These are phyloP conservation scores for Dicyrtoma fusca DNA, from an alignment of 2,888 invertebrate genomes.

Conservation along the genomic window DNA sequence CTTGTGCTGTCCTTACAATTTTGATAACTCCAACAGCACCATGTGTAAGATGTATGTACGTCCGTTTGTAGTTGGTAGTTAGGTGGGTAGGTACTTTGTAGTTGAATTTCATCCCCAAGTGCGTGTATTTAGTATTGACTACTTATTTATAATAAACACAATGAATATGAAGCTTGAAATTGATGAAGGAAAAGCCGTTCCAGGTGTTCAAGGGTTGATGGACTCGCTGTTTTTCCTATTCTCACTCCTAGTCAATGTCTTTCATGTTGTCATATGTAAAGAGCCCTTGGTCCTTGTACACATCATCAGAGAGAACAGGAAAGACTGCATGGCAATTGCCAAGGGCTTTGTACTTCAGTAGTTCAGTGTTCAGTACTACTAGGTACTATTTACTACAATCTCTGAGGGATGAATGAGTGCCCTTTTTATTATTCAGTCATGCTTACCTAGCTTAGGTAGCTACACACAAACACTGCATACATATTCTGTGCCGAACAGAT, in stretches of 20 bases:
- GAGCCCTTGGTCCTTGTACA: constrained; percentile 5
- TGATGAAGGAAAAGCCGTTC: constrained; percentile 31
- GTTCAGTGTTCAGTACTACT: no score
- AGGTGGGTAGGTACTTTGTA: no score
- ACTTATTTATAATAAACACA: constrained; percentile 1
- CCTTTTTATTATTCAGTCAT: constrained; percentile 7
- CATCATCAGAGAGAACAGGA: neutral
- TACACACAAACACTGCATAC: neutral
- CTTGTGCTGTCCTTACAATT: no score
- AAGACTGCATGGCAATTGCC: neutral
- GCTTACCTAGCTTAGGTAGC: neutral
- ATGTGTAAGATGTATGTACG: no score
- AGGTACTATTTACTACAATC: no score
- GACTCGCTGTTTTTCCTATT: neutral
- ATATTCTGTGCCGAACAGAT: neutral
- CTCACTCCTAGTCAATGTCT: neutral
- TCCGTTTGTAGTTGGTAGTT: no score
- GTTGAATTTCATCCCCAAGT: no score
- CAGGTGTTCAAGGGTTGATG: constrained; percentile 35
- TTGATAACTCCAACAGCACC: no score
- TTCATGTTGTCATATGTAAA: neutral
- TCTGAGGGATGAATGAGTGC: neutral
- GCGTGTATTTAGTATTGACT: no score
- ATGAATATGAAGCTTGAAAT: constrained; percentile 26
- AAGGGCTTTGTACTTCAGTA: neutral